Base-by-base conservation (phyloP, 2,888 invertebrate species). In the Timandra comae region DNA sequence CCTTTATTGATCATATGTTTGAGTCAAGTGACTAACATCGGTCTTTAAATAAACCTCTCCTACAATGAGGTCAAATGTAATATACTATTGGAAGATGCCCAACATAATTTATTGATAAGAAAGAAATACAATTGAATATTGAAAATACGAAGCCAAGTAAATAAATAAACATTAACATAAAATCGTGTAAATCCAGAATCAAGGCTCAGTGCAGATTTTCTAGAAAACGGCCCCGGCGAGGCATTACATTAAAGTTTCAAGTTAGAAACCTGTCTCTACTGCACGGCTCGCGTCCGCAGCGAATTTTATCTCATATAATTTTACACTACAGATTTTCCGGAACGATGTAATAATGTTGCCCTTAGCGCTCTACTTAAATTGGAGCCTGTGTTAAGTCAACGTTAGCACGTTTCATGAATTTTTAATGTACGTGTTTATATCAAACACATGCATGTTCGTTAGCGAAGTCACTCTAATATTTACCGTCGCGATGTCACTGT, bases 171-270 rank as follows among this genome's bases (percentile, higher is more conserved):
- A 55, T 62, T 56, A 67, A 67, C 61, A 12, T 63, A 55, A 49
- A 57, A 63, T 54, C 55, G 52, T 59, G 63, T 70, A 62, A 71
- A 72, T 65, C 68, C 56, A 61, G 70, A 76, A 74, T 73, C 76
- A 69, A 63, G 64, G 59, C 50, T 52, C 46, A 55, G 52, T 50
- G 56, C 38, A 44, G 63, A 63, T 69, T 72, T 68, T 63, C 61
- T 66, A 66, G 64, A 59, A 57, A 64, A 58, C 60, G 38, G 52
- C 55, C 51, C 52, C 49, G 46, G 43, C 53, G 61, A 62, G 58
- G 64, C 61, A 57, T 68, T 61, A 69, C 73, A 77, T 77, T 75
- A 77, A 77, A 77, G 41, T 76, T 77, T 77, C 72, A 77, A 48
- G 49, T 53, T 57, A 56, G 54, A 54, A 59, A 56, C 54, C 56